A percentile compares a stretch with the other conserved stretches of the same genome.
These are phyloP conservation scores for mouse (Mus musculus) DNA, from an alignment of 2,113 vertebrate genomes.

Conservation along the genomic window DNA sequence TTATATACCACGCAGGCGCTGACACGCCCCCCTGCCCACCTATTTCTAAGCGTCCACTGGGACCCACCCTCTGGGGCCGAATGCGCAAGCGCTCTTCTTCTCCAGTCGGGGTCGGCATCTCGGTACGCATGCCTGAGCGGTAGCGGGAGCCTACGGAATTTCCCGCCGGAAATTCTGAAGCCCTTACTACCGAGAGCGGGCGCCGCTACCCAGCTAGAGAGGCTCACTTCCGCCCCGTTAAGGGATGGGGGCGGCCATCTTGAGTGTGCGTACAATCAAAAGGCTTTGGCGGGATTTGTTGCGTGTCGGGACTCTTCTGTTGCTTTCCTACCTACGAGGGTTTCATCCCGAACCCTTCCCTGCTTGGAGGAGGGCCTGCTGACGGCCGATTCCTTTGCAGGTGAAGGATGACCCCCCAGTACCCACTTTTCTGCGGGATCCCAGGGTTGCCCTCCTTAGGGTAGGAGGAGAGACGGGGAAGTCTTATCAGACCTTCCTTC, in stretches of 20 bases:
- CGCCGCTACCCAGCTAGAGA: constrained; percentile 58
- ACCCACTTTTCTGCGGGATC: not conserved
- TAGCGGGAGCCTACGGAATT: constrained; percentile 35
- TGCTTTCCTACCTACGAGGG: constrained; percentile 52
- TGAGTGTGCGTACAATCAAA: constrained; percentile 25
- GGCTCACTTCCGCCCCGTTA: constrained; percentile 53
- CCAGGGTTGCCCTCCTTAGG: not conserved
- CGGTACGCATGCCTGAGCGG: constrained; percentile 63
- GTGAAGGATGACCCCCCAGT: constrained; percentile 40
- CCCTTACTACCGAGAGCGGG: constrained; percentile 67
- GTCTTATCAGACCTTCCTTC: not conserved
- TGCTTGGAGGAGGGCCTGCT: constrained; percentile 20
- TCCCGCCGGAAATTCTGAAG: constrained; percentile 74
- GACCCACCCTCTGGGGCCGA: constrained; percentile 47
- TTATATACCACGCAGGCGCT: constrained; percentile 73
- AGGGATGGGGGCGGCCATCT: constrained; percentile 70
- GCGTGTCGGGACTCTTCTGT: not conserved
- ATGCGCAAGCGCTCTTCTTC: constrained; percentile 70
- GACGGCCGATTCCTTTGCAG: constrained; percentile 7
- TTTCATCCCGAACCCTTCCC: constrained; percentile 25
- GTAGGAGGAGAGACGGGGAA: constrained; percentile 8
- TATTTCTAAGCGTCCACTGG: not conserved
- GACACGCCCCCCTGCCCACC: not conserved
- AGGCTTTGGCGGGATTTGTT: constrained; percentile 60
- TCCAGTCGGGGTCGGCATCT: not conserved